These are phyloP conservation scores for Hoplodrina blanda DNA, from an alignment of 2,888 invertebrate genomes.

Conservation along the genomic window DNA sequence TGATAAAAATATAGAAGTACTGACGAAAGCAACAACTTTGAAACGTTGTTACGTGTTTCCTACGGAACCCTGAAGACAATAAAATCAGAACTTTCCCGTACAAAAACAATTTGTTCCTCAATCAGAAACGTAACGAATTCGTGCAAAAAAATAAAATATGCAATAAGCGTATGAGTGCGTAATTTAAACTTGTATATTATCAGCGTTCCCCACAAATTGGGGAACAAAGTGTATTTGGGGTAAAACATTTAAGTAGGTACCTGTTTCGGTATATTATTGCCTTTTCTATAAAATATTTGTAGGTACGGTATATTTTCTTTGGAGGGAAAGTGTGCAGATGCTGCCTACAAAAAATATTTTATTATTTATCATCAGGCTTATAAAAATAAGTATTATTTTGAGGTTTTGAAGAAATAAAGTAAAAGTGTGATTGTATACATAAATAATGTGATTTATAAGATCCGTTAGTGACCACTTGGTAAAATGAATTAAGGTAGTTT, in stretches of 20 bases:
- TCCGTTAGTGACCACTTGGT: too few relatives aligned
- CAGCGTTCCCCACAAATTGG: conserved; percentile 33
- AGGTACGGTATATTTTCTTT: conserved; percentile 19
- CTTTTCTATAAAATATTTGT: conserved; percentile 37
- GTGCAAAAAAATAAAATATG: conserved; percentile 52
- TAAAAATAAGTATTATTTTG: too few relatives aligned
- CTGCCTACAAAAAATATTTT: conserved; percentile 23
- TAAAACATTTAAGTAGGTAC: conserved; percentile 20
- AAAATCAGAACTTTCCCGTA: conserved; percentile 19
- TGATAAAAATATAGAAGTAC: not conserved
- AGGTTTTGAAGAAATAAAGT: too few relatives aligned
- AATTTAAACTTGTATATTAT: conserved; percentile 48
- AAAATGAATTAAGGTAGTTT: too few relatives aligned
- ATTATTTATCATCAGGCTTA: conserved; percentile 19
- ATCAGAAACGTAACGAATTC: conserved; percentile 47
- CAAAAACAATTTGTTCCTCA: conserved; percentile 38
- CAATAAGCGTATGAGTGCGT: conserved; percentile 42
- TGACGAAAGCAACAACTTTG: not conserved
- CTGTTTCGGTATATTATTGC: conserved; percentile 26
- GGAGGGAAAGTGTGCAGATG: conserved; percentile 43
- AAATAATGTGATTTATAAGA: too few relatives aligned
- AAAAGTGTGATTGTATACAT: too few relatives aligned
- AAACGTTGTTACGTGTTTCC: not conserved
- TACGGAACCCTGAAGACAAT: conserved; percentile 18
- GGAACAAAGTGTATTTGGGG: conserved; percentile 27